Evolutionary conservation across 2,797 vertebrate species (phyloP).

Genomic region (Galagoides demidoff): DNA sequence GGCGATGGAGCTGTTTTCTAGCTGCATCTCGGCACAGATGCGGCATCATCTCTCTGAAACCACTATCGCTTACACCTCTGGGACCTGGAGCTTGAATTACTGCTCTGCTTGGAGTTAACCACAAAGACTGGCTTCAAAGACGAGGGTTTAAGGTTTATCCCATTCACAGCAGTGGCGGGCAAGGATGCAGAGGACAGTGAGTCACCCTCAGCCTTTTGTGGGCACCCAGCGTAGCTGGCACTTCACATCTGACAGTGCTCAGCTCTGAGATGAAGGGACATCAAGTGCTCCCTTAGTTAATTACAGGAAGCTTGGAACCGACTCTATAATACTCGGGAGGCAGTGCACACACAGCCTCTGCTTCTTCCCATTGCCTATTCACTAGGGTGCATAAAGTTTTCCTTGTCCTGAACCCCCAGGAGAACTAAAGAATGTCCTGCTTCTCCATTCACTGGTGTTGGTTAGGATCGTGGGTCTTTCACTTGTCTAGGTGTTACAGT

Average conservation of each 20-base stretch:
- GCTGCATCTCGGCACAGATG: constrained; percentile 22
- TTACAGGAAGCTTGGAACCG: not conserved
- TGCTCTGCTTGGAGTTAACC: constrained; percentile 21
- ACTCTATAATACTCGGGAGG: not conserved
- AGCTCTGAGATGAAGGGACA: constrained; percentile 21
- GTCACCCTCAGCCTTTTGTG: constrained; percentile 5
- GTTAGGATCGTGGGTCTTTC: not conserved
- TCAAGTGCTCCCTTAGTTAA: not conserved
- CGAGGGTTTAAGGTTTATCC: constrained; percentile 53
- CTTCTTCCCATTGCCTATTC: not conserved
- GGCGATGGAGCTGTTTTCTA: not conserved
- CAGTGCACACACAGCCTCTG: not conserved
- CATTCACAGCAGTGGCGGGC: constrained; percentile 43
- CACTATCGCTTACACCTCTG: constrained; percentile 36
- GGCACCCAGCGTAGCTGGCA: not conserved
- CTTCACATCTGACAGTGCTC: constrained; percentile 23
- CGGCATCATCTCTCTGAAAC: constrained; percentile 23
- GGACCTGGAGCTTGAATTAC: constrained; percentile 65
- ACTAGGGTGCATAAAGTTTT: not conserved
- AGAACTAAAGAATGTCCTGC: not conserved
- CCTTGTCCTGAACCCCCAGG: not conserved
- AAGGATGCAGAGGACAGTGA: not conserved
- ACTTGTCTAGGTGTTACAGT: not conserved
- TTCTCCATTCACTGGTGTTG: constrained; percentile 3
- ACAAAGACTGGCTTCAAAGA: constrained; percentile 65